A percentile compares a stretch with the other conserved stretches of the same genome.
Conservation (phyloP, 2,113 vertebrate genomes). For the Protobothrops mucrosquamatus region DNA sequence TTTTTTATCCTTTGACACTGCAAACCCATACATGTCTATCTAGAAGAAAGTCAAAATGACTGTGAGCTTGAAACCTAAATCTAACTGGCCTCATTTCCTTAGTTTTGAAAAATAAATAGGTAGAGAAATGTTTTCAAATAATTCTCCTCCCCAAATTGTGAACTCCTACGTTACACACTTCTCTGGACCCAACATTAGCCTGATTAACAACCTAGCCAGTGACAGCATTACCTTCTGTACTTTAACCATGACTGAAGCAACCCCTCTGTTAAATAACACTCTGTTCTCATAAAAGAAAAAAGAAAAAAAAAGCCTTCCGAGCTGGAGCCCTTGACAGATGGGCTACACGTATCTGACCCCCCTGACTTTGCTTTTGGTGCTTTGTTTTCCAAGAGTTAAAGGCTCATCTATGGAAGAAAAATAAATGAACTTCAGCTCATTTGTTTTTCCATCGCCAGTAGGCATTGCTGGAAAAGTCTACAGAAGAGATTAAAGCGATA, state of each 20-base stretch:
- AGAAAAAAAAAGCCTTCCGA: accelerated
- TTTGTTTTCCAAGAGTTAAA: conserved; percentile 43
- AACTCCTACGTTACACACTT: not conserved
- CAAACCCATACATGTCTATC: not conserved
- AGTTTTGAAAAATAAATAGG: not conserved
- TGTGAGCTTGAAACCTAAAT: not conserved
- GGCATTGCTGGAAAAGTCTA: conserved; percentile 52
- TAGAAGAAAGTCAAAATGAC: not conserved
- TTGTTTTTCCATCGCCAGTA: conserved; percentile 59
- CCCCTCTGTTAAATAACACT: not conserved
- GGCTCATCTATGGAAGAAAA: conserved; percentile 52
- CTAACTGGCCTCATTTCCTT: not conserved
- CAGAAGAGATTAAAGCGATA: conserved; percentile 53
- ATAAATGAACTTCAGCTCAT: conserved; percentile 54
- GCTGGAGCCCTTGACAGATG: accelerated
- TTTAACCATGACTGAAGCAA: not conserved
- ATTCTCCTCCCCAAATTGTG: not conserved
- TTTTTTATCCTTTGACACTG: not conserved
- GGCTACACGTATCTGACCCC: conserved; percentile 20
- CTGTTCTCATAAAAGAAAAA: accelerated
- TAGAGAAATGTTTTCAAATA: not conserved
- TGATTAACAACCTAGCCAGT: not conserved
- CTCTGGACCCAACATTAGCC: not conserved
- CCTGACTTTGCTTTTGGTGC: not conserved
- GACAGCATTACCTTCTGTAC: not conserved